Evolutionary conservation across 2,888 invertebrate species (phyloP), one percentile per base, ranked within the genome.

Genomic region (Glyphotaelius pellucidus): DNA sequence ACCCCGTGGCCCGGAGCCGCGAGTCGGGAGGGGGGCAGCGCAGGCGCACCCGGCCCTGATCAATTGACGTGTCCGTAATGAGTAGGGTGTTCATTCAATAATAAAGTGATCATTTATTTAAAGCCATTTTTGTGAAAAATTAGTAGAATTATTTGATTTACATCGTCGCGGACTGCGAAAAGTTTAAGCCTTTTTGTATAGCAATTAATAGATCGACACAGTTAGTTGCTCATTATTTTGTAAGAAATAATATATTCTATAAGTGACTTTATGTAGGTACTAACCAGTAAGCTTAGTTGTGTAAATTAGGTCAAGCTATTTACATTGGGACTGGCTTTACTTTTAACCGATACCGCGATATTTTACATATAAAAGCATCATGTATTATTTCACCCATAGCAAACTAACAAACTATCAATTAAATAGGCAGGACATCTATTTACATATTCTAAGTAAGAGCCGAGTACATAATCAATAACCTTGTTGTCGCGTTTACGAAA

Each of bases 11-110:
- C 38, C 30, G 38, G 38, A 25, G 85, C 7, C n/a, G n/a, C 38
- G 25, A 42, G 15, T 3, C 38, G 11, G 86, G 90, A 80, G 80
- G 32, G 42, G 89, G 67, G 31, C 52, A 42, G 90, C 86, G 86
- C 80, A 86, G 52, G 79, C 90, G 52, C 90, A 83, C 80, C n/a
- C 47, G 30, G n/a, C 30, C 30, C 79, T 89, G 90, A 91, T 91
- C 91, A 89, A 91, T 91, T 89, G 83, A 84, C 90, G 90, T 88
- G 88, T 79, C 88, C 79, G 14, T 19, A 35, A 19, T 35, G 32
- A 35, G 30, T 31, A 67, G 67, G 67, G 88, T 88, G 67, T 67
- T 67, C 52, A 19, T 25, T 67, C 47, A 15, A 47, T 47, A 47
- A 47, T 3, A 47, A 47, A 15, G 47, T 15, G 47, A 15, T 47